Conservation (phyloP, 2,888 invertebrate genomes). For the Phlogophora meticulosa region DNA sequence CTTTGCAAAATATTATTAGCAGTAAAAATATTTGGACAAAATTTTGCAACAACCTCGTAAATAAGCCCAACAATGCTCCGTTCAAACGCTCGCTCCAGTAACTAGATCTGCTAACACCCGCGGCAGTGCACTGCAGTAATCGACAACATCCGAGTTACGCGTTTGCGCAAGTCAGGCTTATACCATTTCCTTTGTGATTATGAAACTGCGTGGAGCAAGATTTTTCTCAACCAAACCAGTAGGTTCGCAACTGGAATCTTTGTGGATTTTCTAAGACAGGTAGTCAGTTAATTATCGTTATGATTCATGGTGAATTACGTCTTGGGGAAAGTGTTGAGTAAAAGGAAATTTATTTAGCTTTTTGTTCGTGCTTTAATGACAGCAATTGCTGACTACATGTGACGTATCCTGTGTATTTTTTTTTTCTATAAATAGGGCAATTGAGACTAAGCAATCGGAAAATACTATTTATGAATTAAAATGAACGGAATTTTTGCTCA, state of each 20-base stretch:
- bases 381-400: conserved; percentile 42
- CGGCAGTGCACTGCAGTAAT: conserved; percentile 77
- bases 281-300: conserved; percentile 67
- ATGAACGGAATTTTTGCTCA: neutral
- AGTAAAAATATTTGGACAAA: neutral
- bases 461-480: conserved; percentile 1
- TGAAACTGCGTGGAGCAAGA: conserved; percentile 71
- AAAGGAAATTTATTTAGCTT: conserved; percentile 55
- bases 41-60: conserved; percentile 25
- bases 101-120: conserved; percentile 63
- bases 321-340: conserved; percentile 59
- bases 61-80: conserved; percentile 39
- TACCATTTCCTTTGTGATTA: conserved; percentile 79
- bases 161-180: conserved; percentile 74
- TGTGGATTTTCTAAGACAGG: conserved; percentile 66
- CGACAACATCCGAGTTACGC: conserved; percentile 85
- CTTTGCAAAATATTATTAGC: neutral
- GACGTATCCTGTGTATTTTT: conserved; percentile 47
- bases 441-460: conserved; percentile 24
- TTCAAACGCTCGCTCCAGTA: conserved; percentile 61
- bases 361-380: conserved; percentile 45
- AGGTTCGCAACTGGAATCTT: conserved; percentile 71
- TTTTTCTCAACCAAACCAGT: conserved; percentile 78
- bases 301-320: conserved; percentile 65
- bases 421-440: conserved; percentile 39